Evolutionary conservation across 2,888 invertebrate genomes (phyloP), one percentile per base, ranked within the genome.

Genomic region (Torymus auratus): DNA sequence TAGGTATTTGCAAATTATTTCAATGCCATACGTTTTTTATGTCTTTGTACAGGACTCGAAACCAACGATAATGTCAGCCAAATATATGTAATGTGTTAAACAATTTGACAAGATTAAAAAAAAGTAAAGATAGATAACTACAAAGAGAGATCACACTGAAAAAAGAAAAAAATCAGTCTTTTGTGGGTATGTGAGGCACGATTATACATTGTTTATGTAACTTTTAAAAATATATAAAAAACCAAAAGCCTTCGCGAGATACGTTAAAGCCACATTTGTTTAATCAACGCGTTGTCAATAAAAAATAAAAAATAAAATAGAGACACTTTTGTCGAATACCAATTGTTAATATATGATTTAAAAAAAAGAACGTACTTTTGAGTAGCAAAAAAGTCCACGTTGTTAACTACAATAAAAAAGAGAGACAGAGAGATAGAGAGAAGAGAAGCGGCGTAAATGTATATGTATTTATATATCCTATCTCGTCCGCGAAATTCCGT

Each of bases 71-170:
- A 61, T 74, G 64, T 73, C 73, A 80, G 72, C 79, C 65, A 73
- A 69, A 52, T 69, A 79, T 52, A 41, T 41, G 7, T 77, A 72
- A 71, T 41, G 61, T 82, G 80, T 82, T 80, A 82, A 82, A 80
- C 74, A 76, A 78, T 65, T 78, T 53, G 72, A 75, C 71, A 80
- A 75, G 78, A 67, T 41, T 7, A 41, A 41, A 41, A 41, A 41
- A 20, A 20, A 20, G 20, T 20, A 20, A 20, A 41, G 41, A 41
- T 75, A 80, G 73, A 82, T 80, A 71, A 82, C 80, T 78, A 78
- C 68, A 82, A 71, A 80, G 62, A 80, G 62, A 82, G 70, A 77
- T 80, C 80, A 82, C 82, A 82, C 82, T 82, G 55, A 80, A 80
- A 75, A 72, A 77, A 20, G 75, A 60, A 82, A 73, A 70, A 68